Conservation (phyloP, 2,113 vertebrate genomes). For the Oncorhynchus nerka region DNA sequence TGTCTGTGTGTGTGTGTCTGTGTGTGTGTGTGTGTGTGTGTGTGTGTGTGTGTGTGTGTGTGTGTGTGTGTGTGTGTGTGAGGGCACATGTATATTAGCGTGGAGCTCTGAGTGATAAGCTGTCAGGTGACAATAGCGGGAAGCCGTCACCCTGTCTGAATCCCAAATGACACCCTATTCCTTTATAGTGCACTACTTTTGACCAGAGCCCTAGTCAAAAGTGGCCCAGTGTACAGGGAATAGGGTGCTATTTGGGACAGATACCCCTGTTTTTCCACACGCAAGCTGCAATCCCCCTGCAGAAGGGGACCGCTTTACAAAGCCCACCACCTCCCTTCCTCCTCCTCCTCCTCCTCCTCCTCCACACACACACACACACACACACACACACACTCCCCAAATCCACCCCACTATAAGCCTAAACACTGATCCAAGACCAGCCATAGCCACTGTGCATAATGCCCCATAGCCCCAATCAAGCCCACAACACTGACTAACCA, state of each 20-base stretch:
- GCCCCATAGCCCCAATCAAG: neutral
- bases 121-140: slow-evolving; percentile 53
- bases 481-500: neutral
- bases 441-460: neutral
- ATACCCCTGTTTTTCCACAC: no score
- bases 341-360: no score
- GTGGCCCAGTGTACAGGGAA: no score
- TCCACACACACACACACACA: no score
- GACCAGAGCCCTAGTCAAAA: no score
- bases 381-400: neutral
- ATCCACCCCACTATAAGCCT: no score
- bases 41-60: no score
- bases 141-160: slow-evolving; percentile 25
- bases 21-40: no score
- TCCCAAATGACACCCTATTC: no score
- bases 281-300: neutral
- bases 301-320: neutral
- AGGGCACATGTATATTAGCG: slow-evolving; percentile 3
- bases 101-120: slow-evolving; percentile 49
- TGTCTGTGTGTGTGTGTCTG: no score
- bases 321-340: no score
- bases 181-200: neutral
- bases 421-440: neutral
- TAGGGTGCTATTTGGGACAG: no score
- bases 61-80: slow-evolving; percentile 4